Evolutionary conservation across 2,888 invertebrate genomes (phyloP), one percentile per base, ranked within the genome.

Genomic region (Ophion ventricosus): DNA sequence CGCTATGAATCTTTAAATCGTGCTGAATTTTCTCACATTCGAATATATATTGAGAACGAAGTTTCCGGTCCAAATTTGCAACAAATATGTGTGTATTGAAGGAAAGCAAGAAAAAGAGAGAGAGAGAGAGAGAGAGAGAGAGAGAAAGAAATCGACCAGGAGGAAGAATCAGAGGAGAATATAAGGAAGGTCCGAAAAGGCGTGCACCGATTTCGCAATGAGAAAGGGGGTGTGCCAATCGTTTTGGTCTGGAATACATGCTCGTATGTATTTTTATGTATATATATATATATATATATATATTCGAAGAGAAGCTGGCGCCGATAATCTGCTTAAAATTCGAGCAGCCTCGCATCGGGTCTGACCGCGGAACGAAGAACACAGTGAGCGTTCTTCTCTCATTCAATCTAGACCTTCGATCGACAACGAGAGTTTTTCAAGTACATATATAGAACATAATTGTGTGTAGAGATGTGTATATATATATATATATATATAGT

Each of bases 251-350:
- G 64, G 20, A 56, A 20, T 73, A 26, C n/a, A 57, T 26, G 64
- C 25, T 54, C 26, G 23, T 8, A 43, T 61, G 35, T 29, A 63
- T 63, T 23, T 14, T 26, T 56, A 56, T 63, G 17, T 54, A 20
- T 20, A 23, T 25, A 57, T 57, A 64, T n/a, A 56, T 14, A 56
- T 54, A 29, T 25, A 57, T 69, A 63, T 7, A 64, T 56, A 35
- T 40, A 61, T 70, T 59, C 17, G 49, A 49, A 75, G 64, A 79
- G 72, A 82, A 63, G 76, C 79, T 82, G 84, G 84, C 84, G 88
- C 88, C 89, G 91, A 92, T 91, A 92, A 92, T 92, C 92, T 89
- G 90, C 87, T 91, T 91, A 91, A 92, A 92, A 91, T 91, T 92
- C 91, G 92, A 90, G 90, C 90, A 87, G 88, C 88, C 88, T 89